These are phyloP conservation scores for Macrocentrus cingulum DNA, from an alignment of 1,140 invertebrate genomes.

Conservation along the genomic window DNA sequence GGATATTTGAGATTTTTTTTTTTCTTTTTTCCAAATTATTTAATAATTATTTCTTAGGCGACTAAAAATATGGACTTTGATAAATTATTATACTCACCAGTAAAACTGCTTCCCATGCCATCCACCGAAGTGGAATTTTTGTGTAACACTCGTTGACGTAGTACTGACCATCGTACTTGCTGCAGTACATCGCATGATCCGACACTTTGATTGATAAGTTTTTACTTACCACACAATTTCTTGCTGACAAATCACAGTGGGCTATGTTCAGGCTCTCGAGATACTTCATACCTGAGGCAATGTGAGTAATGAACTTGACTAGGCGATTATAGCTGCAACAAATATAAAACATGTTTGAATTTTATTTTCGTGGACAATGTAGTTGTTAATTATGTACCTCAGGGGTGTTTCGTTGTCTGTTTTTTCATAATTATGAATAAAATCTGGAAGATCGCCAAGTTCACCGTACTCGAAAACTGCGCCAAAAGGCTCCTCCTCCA, in stretches of 20 bases:
- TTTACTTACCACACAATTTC: conserved; percentile 84
- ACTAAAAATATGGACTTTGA: too few relatives aligned
- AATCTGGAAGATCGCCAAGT: conserved; percentile 79
- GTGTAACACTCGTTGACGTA: conserved; percentile 80
- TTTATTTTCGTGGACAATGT: not conserved
- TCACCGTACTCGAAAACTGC: conserved; percentile 85
- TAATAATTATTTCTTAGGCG: too few relatives aligned
- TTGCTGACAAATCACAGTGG: conserved; percentile 76
- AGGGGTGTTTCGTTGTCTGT: conserved; percentile 44
- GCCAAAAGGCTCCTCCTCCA: conserved; percentile 81
- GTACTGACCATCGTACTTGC: conserved; percentile 80
- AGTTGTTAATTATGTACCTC: conserved; percentile 38
- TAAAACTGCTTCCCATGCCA: conserved; percentile 82
- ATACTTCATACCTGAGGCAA: conserved; percentile 86
- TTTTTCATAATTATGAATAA: conserved; percentile 61
- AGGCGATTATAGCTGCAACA: conserved; percentile 73
- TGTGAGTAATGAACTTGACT: conserved; percentile 81
- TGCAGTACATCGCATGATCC: conserved; percentile 87
- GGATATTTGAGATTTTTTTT: too few relatives aligned
- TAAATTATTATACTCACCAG: conserved; percentile 67
- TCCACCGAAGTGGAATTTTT: conserved; percentile 83
- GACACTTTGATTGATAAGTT: conserved; percentile 82
- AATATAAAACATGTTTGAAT: not conserved
- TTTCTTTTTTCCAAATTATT: too few relatives aligned
- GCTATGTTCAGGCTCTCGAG: conserved; percentile 75